Evolutionary conservation across 2,113 vertebrate genomes (phyloP), one percentile per base, ranked within the genome.

Genomic region (Phylloscopus whistleri): DNA sequence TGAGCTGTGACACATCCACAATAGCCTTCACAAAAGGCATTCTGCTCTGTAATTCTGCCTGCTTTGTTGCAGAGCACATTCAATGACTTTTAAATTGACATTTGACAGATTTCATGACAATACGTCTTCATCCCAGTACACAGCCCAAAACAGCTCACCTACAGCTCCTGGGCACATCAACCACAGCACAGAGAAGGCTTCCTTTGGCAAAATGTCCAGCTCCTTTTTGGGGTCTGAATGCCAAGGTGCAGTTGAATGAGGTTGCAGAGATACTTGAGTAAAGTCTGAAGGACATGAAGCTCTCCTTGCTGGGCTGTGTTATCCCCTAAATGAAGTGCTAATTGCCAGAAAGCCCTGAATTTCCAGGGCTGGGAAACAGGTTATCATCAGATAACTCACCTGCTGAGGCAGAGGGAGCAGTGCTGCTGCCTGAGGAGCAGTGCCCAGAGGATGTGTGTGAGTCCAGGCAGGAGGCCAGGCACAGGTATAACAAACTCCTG

Each of bases 21-120:
- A 41, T 16, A 35, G 51, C 13, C 8, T 11, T 95, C 80, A 58
- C 35, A 49, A 49, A 93, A 92, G 76, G 68, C 66, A 44, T 7
- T 20, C 56, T 28, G 41, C 60, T 78, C 78, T 79, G 11, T 68
- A 93, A 66, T 92, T 67, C 90, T 41, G 44, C 66, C 69, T 74
- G 53, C 75, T 94, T 88, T 85, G 64, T 46, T 79, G 66, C 11
- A 27, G 31, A 79, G 77, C 52, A 77, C 67, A 22, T 28, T 72
- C 48, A 79, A 83, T 63, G 77, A 58, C 81, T 92, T 70, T 79
- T 48, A 24, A 87, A 93, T 55, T 69, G 48, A 80, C 77, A 84
- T 87, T 84, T 87, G 75, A 94, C 59, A 91, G 87, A 52, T 84
- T 72, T 56, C 55, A 67, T 77, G 75, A 93, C 74, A 86, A 76